Evolutionary conservation across 1,140 invertebrate genomes (phyloP).

Genomic region (Pygmarrhopalites habei): DNA sequence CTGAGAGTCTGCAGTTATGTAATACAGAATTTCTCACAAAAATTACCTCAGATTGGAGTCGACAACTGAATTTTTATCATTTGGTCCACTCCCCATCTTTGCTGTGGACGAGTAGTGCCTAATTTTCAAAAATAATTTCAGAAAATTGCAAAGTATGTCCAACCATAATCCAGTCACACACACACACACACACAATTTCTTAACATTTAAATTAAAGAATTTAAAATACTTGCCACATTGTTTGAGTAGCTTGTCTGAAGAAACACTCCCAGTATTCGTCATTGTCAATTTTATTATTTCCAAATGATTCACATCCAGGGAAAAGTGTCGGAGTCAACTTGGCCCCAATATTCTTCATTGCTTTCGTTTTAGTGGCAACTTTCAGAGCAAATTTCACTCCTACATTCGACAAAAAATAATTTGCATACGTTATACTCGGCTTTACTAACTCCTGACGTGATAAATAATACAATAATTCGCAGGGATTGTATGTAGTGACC

Average conservation of each 20-base stretch:
- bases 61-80: not conserved
- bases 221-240: too few relatives aligned
- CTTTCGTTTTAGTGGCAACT: not conserved
- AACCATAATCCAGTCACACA: too few relatives aligned
- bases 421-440: too few relatives aligned
- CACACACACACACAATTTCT: too few relatives aligned
- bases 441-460: too few relatives aligned
- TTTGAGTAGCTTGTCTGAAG: not conserved
- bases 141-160: too few relatives aligned
- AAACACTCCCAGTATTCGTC: conserved; percentile 5
- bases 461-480: too few relatives aligned
- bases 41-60: not conserved
- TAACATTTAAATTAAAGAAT: too few relatives aligned
- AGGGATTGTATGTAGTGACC: too few relatives aligned
- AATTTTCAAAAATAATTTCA: too few relatives aligned
- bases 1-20: not conserved
- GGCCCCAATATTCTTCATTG: not conserved
- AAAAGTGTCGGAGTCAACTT: not conserved
- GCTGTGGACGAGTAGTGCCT: not conserved
- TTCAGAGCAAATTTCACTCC: not conserved
- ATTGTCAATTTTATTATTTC: not conserved
- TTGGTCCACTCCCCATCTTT: not conserved
- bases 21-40: not conserved
- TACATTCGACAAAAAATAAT: too few relatives aligned
- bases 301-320: conserved; percentile 2